A percentile compares a stretch with the other conserved stretches of the same genome.
These are phyloP conservation scores for Macaca mulatta DNA, from an alignment of 2,113 vertebrate species.

Conservation along the genomic window DNA sequence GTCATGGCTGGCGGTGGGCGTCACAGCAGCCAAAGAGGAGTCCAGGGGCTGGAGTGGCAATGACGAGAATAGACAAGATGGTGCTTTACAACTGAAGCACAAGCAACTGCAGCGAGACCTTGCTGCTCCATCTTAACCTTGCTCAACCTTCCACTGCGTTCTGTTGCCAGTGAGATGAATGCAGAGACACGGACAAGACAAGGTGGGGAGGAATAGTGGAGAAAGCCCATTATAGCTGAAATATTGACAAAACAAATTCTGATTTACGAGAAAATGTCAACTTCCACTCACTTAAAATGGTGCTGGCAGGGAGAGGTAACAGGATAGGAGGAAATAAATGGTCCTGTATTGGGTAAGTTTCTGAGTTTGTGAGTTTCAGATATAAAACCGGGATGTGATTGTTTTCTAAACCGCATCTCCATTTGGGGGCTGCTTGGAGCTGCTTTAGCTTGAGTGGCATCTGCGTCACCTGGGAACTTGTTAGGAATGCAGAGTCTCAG, in stretches of 20 bases:
- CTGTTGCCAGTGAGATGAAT: neutral
- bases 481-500: neutral
- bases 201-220: neutral
- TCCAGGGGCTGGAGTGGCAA: neutral
- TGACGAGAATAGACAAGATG: neutral
- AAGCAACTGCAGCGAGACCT: fast-evolving
- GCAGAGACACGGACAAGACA: neutral
- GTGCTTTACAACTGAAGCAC: neutral
- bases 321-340: neutral
- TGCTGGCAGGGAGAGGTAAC: neutral
- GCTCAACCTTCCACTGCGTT: neutral
- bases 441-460: neutral
- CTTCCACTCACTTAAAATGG: neutral
- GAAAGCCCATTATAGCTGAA: neutral
- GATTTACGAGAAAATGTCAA: neutral
- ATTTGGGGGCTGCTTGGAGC: neutral
- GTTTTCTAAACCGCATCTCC: neutral
- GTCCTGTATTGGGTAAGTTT: neutral
- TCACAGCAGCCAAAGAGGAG: neutral
- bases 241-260: neutral
- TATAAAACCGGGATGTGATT: neutral
- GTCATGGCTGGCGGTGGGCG: too few relatives aligned
- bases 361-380: neutral
- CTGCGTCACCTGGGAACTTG: neutral
- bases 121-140: neutral